phyloP scores from a whole-genome alignment of 2,113 vertebrate genomes.

The Lagopus leucura region DNA sequence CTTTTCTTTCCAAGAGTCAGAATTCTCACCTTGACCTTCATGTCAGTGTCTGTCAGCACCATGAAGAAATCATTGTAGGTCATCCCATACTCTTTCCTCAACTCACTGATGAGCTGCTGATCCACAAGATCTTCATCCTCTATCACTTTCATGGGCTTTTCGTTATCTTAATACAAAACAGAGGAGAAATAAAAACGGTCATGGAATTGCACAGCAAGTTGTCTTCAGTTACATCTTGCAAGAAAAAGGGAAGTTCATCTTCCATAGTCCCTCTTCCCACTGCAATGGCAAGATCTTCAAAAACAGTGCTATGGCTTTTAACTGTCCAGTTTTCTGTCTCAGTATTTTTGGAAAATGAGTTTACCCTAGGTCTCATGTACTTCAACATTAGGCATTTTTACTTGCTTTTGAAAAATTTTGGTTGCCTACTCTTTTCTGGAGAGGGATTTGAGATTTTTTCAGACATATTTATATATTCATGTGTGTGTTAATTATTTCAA shows the following conservation, averaged over 20 bases:
- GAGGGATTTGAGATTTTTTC: background rate
- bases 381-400: background rate
- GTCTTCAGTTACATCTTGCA: constrained; percentile 1
- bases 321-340: background rate
- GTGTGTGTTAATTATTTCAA: background rate
- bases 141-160: constrained; percentile 94
- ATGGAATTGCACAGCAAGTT: background rate
- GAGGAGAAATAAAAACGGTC: constrained; percentile 45
- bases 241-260: background rate
- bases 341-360: background rate
- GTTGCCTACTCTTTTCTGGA: background rate
- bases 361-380: background rate
- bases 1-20: background rate
- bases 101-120: constrained; percentile 91
- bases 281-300: background rate
- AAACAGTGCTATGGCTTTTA: background rate
- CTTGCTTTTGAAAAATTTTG: background rate
- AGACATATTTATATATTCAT: background rate
- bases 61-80: constrained; percentile 96
- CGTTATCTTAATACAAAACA: constrained; percentile 85
- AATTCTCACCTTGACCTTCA: constrained; percentile 89
- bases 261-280: background rate
- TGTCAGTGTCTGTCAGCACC: constrained; percentile 93
- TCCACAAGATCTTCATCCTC: constrained; percentile 92
- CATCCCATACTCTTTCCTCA: constrained; percentile 95